phyloP scores from a whole-genome alignment of 2,113 vertebrate genomes.

The Australoheros scitulus region DNA sequence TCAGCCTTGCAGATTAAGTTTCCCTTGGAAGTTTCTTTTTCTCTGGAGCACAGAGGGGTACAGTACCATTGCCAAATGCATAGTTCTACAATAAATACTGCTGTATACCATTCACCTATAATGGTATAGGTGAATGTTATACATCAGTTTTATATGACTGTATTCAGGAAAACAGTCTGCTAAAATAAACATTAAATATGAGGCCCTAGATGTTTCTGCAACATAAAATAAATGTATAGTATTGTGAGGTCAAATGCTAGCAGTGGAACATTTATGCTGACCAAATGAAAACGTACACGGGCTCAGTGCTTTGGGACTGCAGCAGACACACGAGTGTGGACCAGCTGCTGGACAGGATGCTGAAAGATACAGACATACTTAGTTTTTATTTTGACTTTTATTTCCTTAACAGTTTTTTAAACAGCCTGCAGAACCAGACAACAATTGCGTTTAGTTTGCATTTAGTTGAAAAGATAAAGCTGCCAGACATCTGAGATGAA shows the following conservation, averaged over 20 bases:
- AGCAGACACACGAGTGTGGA: neutral
- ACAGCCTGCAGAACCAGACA: neutral
- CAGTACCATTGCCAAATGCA: neutral
- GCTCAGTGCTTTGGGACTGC: neutral
- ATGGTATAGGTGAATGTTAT: too few relatives aligned
- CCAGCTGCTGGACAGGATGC: neutral
- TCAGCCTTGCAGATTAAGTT: neutral
- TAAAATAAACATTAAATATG: neutral
- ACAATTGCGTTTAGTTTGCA: neutral
- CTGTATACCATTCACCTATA: neutral
- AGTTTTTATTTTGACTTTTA: neutral
- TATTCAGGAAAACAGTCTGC: neutral
- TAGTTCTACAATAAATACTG: neutral
- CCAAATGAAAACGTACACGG: neutral
- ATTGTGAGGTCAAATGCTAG: neutral
- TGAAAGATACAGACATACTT: neutral
- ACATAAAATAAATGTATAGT: neutral
- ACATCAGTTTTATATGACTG: neutral
- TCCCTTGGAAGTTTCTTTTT: neutral
- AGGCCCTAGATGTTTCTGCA: neutral
- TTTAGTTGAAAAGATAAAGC: neutral
- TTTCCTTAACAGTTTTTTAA: neutral
- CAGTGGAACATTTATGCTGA: neutral
- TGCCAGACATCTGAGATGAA: neutral
- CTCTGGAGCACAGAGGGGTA: neutral